Evolutionary conservation across 2,113 vertebrate species (phyloP), one percentile per base, ranked within the genome.

Genomic region (Okapia johnstoni): DNA sequence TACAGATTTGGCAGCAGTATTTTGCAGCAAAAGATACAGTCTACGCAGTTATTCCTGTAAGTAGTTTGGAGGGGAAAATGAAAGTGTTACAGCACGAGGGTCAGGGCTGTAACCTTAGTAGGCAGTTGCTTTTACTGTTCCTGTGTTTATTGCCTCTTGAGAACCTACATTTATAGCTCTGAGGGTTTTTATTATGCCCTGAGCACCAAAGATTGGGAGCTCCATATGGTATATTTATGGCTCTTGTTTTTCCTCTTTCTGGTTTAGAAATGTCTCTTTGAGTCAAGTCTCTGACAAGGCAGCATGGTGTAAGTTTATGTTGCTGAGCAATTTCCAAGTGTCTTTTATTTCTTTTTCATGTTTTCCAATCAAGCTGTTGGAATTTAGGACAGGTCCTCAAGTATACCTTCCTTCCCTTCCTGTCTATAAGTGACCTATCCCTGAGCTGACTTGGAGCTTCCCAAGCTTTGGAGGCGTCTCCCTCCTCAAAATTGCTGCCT

Each of bases 41-140:
- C 98, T 99, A 99, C 70, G 99, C 99, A 25, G 99, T 99, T 98
- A 99, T 99, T 98, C 99, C 99, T 70, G 99, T 99, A 98, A 99
- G 99, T 99, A 98, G 13, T 94, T 93, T 85, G 36, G 30, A 96
- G 57, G 57, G 95, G 55, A 63, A 95, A 94, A 89, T 94, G 86
- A 55, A 85, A 96, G 88, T 91, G 46, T 85, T 96, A 61, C 93
- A 48, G 57, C 88, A 81, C 46, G 85, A 94, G 81, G 89, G 52
- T 95, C 81, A 96, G 26, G 8, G 2, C 86, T 92, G 43, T 96
- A 91, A 83, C 97, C 97, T 87, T 93, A 92, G 73, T 60, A 30
- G 76, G 97, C 85, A 95, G 80, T 90, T 92, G 88, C 95, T 94
- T 96, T 96, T 96, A 87, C 95, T 97, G 90, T 96, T 94, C 33